phyloP scores from a whole-genome alignment of 35 echinoderm and acorn worm genomes.

The Lytechinus pictus region DNA sequence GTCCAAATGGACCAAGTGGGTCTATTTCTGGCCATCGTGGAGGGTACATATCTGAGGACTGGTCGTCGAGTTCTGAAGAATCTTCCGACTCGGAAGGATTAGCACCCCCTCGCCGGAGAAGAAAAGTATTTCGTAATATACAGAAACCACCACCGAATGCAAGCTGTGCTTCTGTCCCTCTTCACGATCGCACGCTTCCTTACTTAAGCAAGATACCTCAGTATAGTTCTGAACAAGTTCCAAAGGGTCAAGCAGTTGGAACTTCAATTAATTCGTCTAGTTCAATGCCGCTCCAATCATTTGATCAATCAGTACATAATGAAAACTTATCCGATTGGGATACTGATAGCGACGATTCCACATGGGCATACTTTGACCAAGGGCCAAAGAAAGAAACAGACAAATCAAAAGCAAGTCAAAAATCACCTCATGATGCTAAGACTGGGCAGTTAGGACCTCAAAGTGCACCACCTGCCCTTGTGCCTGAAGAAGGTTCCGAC shows the following conservation, averaged over 20 bases:
- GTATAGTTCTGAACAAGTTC: neutral
- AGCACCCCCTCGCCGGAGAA: conserved; percentile 42
- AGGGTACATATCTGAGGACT: neutral
- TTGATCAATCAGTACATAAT: neutral
- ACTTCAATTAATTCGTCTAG: no score
- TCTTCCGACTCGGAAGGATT: conserved; percentile 32
- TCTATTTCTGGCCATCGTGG: neutral
- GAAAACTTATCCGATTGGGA: conserved; percentile 14
- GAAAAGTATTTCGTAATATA: conserved; percentile 40
- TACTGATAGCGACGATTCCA: conserved; percentile 28
- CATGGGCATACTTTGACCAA: conserved; percentile 35
- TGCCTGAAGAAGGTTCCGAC: neutral
- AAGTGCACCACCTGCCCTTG: conserved; percentile 24
- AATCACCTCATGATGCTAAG: neutral
- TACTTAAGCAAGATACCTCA: neutral
- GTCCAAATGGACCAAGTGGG: neutral
- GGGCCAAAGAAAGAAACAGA: neutral
- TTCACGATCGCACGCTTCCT: conserved; percentile 59
- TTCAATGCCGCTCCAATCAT: neutral
- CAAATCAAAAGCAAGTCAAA: neutral
- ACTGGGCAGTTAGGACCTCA: neutral
- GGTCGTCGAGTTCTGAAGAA: conserved; percentile 36
- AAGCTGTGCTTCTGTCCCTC: conserved; percentile 54
- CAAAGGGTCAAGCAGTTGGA: neutral
- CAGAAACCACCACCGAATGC: conserved; percentile 56